Evolutionary conservation across 1,140 invertebrate species (phyloP).

Genomic region (Pachypsylla venusta): DNA sequence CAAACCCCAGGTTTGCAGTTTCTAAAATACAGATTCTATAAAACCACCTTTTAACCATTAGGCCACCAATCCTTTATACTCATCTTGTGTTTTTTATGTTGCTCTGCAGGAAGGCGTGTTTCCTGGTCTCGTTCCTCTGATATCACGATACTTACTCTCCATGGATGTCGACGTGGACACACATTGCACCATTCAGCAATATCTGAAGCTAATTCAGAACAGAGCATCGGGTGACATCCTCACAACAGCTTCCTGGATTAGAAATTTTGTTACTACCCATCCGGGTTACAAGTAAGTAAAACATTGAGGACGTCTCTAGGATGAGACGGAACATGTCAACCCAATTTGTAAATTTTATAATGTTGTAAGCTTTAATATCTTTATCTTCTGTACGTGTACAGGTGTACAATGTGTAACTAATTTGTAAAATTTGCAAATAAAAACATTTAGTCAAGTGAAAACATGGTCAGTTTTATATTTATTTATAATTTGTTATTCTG

Average conservation of each 20-base stretch:
- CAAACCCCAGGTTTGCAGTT: no score
- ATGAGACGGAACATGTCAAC: no score
- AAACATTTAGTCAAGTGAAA: no score
- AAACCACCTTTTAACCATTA: neutral
- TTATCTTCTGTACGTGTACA: no score
- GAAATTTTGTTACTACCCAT: slow-evolving; percentile 78
- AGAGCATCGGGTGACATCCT: slow-evolving; percentile 71
- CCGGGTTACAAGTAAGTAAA: slow-evolving; percentile 65
- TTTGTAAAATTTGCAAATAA: no score
- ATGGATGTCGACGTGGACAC: slow-evolving; percentile 95
- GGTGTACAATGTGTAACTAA: no score
- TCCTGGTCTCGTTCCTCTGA: slow-evolving; percentile 86
- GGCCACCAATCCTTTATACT: neutral
- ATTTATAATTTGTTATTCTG: no score
- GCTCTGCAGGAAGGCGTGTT: slow-evolving; percentile 56
- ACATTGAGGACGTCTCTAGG: neutral
- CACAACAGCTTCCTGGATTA: slow-evolving; percentile 83
- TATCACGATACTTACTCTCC: slow-evolving; percentile 78
- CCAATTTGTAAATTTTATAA: no score
- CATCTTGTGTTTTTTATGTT: no score
- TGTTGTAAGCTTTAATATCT: no score
- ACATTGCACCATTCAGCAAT: slow-evolving; percentile 91
- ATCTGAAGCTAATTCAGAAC: slow-evolving; percentile 83
- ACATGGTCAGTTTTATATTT: neutral
- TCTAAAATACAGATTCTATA: no score